phyloP scores from a whole-genome alignment of 2,888 invertebrate species.

The Teinopalpus imperialis region DNA sequence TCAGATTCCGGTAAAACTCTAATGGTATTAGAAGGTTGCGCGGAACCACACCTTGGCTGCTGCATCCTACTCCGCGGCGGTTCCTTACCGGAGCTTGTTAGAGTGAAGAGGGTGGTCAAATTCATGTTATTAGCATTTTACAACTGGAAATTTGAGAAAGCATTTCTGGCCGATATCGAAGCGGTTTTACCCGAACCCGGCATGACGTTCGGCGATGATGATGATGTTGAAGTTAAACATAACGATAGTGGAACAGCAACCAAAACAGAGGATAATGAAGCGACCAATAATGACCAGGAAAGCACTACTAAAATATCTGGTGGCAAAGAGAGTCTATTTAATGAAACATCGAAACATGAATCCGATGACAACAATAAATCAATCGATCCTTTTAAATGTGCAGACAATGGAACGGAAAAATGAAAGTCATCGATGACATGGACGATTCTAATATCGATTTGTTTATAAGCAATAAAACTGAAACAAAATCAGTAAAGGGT shows the following conservation, averaged over 20 bases:
- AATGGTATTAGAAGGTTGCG: slow-evolving; percentile 96
- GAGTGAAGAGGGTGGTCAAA: slow-evolving; percentile 91
- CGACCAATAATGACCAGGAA: no score
- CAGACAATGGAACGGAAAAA: slow-evolving; percentile 1
- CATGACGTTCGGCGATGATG: slow-evolving; percentile 60
- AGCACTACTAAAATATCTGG: not conserved
- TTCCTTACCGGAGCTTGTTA: slow-evolving; percentile 85
- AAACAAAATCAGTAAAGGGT: slow-evolving; percentile 26
- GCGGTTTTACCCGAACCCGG: slow-evolving; percentile 70
- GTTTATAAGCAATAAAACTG: slow-evolving; percentile 19
- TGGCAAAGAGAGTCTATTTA: slow-evolving; percentile 12
- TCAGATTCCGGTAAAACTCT: slow-evolving; percentile 89
- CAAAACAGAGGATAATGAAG: slow-evolving; percentile 30
- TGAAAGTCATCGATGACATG: slow-evolving; percentile 12
- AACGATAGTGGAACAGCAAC: slow-evolving; percentile 32
- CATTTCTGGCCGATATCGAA: slow-evolving; percentile 94
- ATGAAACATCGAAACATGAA: not conserved
- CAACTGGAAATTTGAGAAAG: slow-evolving; percentile 95
- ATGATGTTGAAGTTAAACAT: slow-evolving; percentile 37
- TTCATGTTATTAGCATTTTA: slow-evolving; percentile 93
- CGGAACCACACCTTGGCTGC: slow-evolving; percentile 90
- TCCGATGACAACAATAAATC: not conserved
- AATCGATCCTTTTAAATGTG: slow-evolving; percentile 1
- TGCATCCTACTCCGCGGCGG: slow-evolving; percentile 94
- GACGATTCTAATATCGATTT: slow-evolving; percentile 24